Evolutionary conservation across 2,888 invertebrate species (phyloP), one percentile per base, ranked within the genome.

Genomic region (Andrena fulva): DNA sequence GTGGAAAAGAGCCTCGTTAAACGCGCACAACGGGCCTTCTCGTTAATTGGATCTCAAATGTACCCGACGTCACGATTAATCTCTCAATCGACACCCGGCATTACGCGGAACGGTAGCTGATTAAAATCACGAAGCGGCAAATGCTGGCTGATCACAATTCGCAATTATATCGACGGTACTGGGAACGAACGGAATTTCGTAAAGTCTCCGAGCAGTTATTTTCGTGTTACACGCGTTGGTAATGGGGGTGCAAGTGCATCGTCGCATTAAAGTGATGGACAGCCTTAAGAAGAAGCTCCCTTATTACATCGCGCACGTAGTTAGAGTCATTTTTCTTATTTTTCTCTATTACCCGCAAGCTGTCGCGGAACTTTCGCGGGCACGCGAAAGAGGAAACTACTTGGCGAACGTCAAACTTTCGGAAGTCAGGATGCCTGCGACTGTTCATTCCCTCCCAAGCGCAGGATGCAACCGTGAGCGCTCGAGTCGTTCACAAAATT

Each of bases 331-430:
- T 66, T 67, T 33, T 27, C 35, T 52, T 27, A 20, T 73, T 54
- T 54, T 73, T 54, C 33, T 35, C 74, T 60, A 52, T 56, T 63
- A 72, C 8, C 48, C 12, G 48, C 4, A 74, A 64, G 74, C 84
- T 84, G 87, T 50, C 67, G 56, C 54, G 27, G 52, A 84, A 86
- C 54, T 82, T 80, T 50, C 35, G 69, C 66, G 60, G 29, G 29
- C 48, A 20, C 24, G 42, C 56, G 60, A 72, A 71, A 68, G 69
- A 60, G 76, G 31, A 79, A 72, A 77, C 16, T 42, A 16, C 50
- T 86, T 80, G 48, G 48, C 54, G 7, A n/a, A 56, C 24, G 59
- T 42, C 48, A 60, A 81, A 71, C 60, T 83, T 78, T 68, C 69
- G 54, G 8, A 20, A 56, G 56, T 42, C 33, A 24, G 10, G 56